Conservation (phyloP, 2,888 invertebrate species). For the Synergus itoensis region DNA sequence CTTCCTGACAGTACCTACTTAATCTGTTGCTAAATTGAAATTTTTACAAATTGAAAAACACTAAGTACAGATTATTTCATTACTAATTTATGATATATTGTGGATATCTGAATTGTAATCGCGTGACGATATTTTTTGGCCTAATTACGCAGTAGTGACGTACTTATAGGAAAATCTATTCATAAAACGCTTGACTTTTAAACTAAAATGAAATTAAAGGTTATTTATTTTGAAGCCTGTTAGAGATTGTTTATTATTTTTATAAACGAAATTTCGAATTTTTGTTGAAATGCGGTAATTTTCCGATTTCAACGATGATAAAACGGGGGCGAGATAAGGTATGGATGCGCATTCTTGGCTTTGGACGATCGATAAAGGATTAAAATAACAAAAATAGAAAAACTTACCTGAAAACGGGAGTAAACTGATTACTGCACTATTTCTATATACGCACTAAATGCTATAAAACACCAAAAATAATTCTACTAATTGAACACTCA, state of each 20-base stretch:
- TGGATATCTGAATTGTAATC: neutral
- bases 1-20: neutral
- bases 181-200: neutral
- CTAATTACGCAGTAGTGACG: neutral
- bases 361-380: slow-evolving; percentile 32
- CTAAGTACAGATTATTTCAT: neutral
- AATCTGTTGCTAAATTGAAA: neutral
- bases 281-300: neutral
- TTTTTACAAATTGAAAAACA: neutral
- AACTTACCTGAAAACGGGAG: slow-evolving; percentile 56
- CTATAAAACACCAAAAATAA: slow-evolving; percentile 42
- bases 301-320: slow-evolving; percentile 17
- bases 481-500: slow-evolving; percentile 55
- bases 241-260: neutral
- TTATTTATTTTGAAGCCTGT: neutral
- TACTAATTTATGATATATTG: neutral
- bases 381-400: slow-evolving; percentile 43
- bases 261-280: neutral
- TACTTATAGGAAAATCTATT: neutral
- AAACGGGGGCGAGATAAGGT: slow-evolving; percentile 19
- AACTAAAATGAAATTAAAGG: neutral
- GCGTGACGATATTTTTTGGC: neutral
- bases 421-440: slow-evolving; percentile 44
- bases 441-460: slow-evolving; percentile 44
- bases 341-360: slow-evolving; percentile 38